phyloP scores from a whole-genome alignment of 2,888 invertebrate species.

The Nycteola revayana region DNA sequence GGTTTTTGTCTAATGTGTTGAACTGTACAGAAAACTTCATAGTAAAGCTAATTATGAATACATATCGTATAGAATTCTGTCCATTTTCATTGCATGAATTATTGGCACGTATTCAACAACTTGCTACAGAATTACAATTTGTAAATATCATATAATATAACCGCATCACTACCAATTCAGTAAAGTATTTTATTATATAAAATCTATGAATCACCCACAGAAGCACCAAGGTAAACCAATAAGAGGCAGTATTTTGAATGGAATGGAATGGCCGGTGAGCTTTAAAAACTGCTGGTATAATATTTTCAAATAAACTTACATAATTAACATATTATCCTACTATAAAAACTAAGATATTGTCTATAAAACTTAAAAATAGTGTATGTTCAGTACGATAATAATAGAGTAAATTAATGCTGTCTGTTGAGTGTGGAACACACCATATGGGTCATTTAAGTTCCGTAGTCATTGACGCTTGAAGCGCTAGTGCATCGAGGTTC shows the following conservation, averaged over 20 bases:
- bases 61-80: no score
- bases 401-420: slow-evolving; percentile 7
- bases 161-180: slow-evolving; percentile 7
- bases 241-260: slow-evolving; percentile 10
- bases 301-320: slow-evolving; percentile 7
- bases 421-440: no score
- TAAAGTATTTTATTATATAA: slow-evolving; percentile 20
- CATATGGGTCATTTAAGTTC: slow-evolving; percentile 31
- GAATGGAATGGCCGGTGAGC: slow-evolving; percentile 5
- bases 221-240: slow-evolving; percentile 27
- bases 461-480: slow-evolving; percentile 26
- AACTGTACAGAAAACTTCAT: no score
- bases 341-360: slow-evolving; percentile 22
- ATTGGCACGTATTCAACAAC: no score
- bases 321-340: slow-evolving; percentile 8
- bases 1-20: no score
- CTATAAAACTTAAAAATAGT: slow-evolving; percentile 21
- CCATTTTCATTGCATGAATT: no score
- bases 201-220: slow-evolving; percentile 13
- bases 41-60: no score
- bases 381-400: slow-evolving; percentile 16
- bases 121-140: no score
- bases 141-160: no score
- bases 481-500: slow-evolving; percentile 24
- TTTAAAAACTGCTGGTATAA: no score